phyloP scores from a whole-genome alignment of 2,888 invertebrate species.

The Temnothorax unifasciatus region DNA sequence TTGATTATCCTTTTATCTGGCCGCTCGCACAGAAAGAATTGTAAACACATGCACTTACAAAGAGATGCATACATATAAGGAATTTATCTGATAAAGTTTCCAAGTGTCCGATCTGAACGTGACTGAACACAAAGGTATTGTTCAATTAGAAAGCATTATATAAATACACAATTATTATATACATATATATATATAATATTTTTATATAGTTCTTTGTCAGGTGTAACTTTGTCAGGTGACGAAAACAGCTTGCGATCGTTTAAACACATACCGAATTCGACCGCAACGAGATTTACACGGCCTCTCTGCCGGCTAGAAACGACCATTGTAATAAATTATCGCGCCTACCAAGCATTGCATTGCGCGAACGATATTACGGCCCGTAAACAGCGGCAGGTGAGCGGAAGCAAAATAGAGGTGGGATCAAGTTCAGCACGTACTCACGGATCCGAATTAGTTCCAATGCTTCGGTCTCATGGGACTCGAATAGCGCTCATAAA shows the following conservation, averaged over 20 bases:
- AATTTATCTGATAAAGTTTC: conserved; percentile 29
- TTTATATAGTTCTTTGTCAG: too few species aligned
- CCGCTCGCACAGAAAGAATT: not conserved
- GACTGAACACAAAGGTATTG: not conserved
- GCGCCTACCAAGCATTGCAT: conserved; percentile 7
- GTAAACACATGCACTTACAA: not conserved
- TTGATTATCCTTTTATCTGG: conserved; percentile 11
- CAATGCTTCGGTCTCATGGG: not conserved
- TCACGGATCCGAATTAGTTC: conserved; percentile 1
- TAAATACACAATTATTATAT: not conserved
- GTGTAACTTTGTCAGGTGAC: not conserved
- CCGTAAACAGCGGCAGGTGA: conserved; percentile 24
- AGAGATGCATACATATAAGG: not conserved
- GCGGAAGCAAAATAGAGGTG: conserved; percentile 11
- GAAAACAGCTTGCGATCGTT: not conserved
- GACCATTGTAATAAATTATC: conserved; percentile 33
- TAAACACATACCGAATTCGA: not conserved
- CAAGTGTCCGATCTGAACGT: not conserved
- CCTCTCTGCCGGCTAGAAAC: not conserved
- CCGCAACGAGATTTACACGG: not conserved
- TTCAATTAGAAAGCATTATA: not conserved
- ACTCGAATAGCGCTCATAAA: not conserved
- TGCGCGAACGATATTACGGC: not conserved
- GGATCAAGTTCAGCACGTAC: conserved; percentile 12
- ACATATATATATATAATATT: not conserved